Base-by-base conservation (phyloP, 2,888 invertebrate species). In the Endomychus coccineus region DNA sequence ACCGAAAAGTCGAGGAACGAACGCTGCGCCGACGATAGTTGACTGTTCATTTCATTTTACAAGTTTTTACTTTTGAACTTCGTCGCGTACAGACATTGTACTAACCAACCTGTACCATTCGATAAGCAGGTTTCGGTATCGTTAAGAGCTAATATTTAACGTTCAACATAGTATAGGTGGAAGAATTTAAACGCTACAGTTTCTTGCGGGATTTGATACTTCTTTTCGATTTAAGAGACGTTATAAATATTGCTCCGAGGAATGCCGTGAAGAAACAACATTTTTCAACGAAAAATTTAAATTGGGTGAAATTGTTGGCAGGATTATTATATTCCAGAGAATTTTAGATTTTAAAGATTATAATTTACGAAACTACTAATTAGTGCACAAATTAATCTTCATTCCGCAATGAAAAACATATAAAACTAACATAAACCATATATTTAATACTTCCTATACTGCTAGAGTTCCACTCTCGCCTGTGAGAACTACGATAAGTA, bases 41-140 rank as follows among this genome's bases (percentile, higher is more conserved):
- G 40, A 45, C 41, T 43, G 46, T 50, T 47, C 45, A 42, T 45
- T 47, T 50, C 51, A 46, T 51, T 51, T 51, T 52, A 50, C 51
- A 51, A 52, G 50, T 51, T 51, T 51, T 51, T 52, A 52, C 50
- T 48, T 46, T 48, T 48, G 45, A 42, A 39, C 39, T 39, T 39
- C 40, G 32, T 48, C 46, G 44, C 43, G 38, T 43, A 40, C 42
- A 44, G 37, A 39, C 38, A 37, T 37, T 40, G 33, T 48, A 48
- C 46, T 43, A 43, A 36, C 43, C 43, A 36, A 40, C 44, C 45
- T 41, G 41, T 40, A 15, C 27, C 34, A 34, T 39, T 34, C 39
- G 31, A 29, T 16, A 27, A 28, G 21, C 29, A 19, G 29, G 39
- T 38, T 16, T 28, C 36, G 34, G 31, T 21, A 42, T 28, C 32